Base-by-base conservation (phyloP, 92 coral and sea anemone genomes). In the Epizoanthus fatuus region DNA sequence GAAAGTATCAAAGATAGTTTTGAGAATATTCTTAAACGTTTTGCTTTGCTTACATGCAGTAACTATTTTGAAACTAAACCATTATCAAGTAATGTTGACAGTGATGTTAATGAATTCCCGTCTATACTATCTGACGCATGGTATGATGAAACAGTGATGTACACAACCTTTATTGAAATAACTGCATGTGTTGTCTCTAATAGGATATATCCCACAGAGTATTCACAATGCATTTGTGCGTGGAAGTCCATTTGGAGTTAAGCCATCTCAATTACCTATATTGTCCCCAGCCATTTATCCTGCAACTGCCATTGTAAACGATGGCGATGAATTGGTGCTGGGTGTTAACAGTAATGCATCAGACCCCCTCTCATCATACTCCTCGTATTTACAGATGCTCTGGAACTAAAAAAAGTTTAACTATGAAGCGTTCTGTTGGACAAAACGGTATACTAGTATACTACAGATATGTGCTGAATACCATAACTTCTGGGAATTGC, bases 281-380 rank as follows among this genome's bases (percentile, higher is more conserved):
- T 19, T 69, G 13, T 69, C 75, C 75, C 51, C 75, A 16, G 55
- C 75, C 9, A 69, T 69, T 47, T 47, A 3, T 47, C 51, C 55
- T 8, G 37, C 22, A 19, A 39, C 51, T 8, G 37, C 29, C 55
- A 39, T 69, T 69, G 75, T 37, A 13, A 69, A 69, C 35, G 75
- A 69, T 69, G 75, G 75, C 35, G 75, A 69, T 69, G 75, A 47
- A 16, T 14, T 69, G 37, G 75, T 69, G 16, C 20, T 69, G 11
- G 75, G 37, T 22, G 37, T 69, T n/a, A 22, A 69, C 29, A 19
- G 6, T 11, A 69, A 12, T 39, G 3, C 75, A n/a, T 13, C 51
- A 69, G 14, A 22, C 40, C 75, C 75, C 15, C 51, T 32, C 16
- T 12, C 11, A 22, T 22, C 37, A 69, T 19, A 39, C 11, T 42